Percentiles rank a stretch among this genome's conserved stretches.
Evolutionary conservation across 1,140 invertebrate species (phyloP).

Genomic region (Tetraneura akinire): DNA sequence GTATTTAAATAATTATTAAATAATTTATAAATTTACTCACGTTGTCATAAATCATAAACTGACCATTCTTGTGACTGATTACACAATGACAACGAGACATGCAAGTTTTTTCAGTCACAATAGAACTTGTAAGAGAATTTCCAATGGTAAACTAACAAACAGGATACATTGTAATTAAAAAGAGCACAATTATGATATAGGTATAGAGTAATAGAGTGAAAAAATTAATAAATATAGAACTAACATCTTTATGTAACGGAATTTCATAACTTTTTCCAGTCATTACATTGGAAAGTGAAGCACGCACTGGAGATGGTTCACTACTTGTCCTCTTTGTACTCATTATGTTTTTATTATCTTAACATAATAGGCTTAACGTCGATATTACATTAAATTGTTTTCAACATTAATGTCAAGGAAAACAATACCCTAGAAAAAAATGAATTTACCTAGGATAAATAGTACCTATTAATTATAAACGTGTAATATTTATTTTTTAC

Average conservation of each 20-base stretch:
- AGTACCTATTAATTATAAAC: no score
- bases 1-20: no score
- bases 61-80: not conserved
- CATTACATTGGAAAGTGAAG: not conserved
- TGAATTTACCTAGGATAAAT: no score
- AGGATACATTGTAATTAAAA: not conserved
- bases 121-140: not conserved
- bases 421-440: not conserved
- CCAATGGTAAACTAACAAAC: constrained; percentile 1
- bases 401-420: not conserved
- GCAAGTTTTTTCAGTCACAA: not conserved
- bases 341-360: constrained; percentile 25
- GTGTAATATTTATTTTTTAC: no score
- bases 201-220: no score
- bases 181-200: not conserved
- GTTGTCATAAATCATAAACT: not conserved
- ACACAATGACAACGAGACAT: not conserved
- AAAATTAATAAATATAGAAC: not conserved
- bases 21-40: no score
- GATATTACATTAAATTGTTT: not conserved
- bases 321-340: not conserved
- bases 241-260: not conserved
- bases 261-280: not conserved
- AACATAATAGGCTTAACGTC: not conserved
- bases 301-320: not conserved